These are phyloP conservation scores for Corticium candelabrum DNA, from an alignment of 37 sponge, comb jelly and placozoan genomes.

Conservation along the genomic window DNA sequence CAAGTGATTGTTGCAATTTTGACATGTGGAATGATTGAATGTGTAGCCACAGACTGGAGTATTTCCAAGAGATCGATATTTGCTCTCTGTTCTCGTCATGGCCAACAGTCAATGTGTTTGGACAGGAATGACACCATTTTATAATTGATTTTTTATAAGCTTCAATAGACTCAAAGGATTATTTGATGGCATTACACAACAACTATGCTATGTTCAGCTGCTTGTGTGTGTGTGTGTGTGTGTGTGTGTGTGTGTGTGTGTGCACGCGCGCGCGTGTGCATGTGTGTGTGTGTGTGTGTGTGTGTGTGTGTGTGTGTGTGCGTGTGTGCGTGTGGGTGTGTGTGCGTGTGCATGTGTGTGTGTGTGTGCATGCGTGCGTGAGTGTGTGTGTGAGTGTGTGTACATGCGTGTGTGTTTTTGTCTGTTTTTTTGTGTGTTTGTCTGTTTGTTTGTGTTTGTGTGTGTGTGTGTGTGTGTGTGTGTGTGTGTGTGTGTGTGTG, in stretches of 20 bases:
- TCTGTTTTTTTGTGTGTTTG: too few relatives aligned
- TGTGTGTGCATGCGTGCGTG: too few relatives aligned
- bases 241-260: slow-evolving; percentile 1
- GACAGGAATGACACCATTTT: too few relatives aligned
- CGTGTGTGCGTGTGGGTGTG: slow-evolving; percentile 22
- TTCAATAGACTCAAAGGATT: too few relatives aligned
- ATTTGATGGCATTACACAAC: too few relatives aligned
- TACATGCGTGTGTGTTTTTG: background rate
- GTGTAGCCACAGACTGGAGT: background rate
- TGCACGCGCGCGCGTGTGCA: background rate
- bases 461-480: too few relatives aligned
- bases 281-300: slow-evolving; percentile 13
- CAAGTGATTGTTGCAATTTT: background rate
- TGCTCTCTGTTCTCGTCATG: too few relatives aligned
- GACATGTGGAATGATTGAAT: too few relatives aligned
- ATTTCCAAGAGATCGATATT: background rate
- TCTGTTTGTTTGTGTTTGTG: too few relatives aligned
- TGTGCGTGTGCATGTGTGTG: too few relatives aligned
- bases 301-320: slow-evolving; percentile 26
- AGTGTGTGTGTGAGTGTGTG: slow-evolving; percentile 3
- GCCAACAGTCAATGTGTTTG: too few relatives aligned
- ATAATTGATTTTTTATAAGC: too few relatives aligned
- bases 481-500: background rate
- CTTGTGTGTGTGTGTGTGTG: slow-evolving; percentile 16
- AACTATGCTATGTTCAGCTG: background rate